Percentiles rank a stretch among this genome's conserved stretches.
Evolutionary conservation across 2,888 invertebrate species (phyloP).

Genomic region (Leptinotarsa tumamoca): DNA sequence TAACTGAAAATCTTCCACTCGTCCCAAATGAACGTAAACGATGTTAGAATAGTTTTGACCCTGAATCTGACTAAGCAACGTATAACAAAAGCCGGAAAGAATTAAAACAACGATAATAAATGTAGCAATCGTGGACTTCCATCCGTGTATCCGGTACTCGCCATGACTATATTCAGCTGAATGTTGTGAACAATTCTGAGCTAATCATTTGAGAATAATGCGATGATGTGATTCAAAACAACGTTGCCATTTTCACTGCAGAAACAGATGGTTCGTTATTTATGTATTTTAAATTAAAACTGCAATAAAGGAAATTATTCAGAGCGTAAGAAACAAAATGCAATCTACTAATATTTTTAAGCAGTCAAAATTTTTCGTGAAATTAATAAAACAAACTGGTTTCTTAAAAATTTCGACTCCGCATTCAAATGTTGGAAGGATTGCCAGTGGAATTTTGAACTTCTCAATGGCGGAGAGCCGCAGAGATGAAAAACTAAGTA

Average conservation of each 20-base stretch:
- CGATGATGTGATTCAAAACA: not conserved
- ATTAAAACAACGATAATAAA: conserved; percentile 53
- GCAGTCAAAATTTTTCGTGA: no score
- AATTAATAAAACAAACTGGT: no score
- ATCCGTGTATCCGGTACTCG: conserved; percentile 61
- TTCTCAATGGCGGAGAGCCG: no score
- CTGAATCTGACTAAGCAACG: not conserved
- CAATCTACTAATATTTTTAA: no score
- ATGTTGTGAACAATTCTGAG: not conserved
- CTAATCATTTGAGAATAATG: not conserved
- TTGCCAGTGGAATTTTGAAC: no score
- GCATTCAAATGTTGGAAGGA: no score
- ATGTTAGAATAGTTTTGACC: not conserved
- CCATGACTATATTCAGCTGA: conserved; percentile 20
- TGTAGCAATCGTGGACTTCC: conserved; percentile 56
- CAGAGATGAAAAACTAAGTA: no score
- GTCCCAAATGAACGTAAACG: not conserved
- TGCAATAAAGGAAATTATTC: no score
- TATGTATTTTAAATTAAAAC: no score
- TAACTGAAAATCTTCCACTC: not conserved
- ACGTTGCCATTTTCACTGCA: not conserved
- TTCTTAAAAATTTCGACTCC: no score
- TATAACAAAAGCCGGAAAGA: conserved; percentile 52
- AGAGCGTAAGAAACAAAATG: no score
- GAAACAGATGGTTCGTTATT: no score